These are phyloP conservation scores for Rhopalosiphum nymphaeae DNA, from an alignment of 2,888 invertebrate genomes.

Conservation along the genomic window DNA sequence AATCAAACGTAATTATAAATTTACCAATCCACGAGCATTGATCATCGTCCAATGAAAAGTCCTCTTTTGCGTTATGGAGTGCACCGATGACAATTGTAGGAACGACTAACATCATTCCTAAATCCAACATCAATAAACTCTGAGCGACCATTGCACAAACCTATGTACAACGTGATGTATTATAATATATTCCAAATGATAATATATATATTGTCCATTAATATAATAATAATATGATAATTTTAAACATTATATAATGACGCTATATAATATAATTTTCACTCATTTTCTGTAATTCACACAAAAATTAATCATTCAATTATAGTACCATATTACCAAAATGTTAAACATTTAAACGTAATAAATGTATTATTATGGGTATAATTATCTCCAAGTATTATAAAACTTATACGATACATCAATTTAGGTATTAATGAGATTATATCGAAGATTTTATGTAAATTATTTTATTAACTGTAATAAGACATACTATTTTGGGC, in stretches of 20 bases:
- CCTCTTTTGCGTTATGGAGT: slow-evolving; percentile 71
- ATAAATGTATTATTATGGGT: background rate
- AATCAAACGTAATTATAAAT: slow-evolving; percentile 65
- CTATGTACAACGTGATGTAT: slow-evolving; percentile 69
- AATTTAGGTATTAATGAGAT: background rate
- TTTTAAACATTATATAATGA: background rate
- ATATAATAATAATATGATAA: background rate
- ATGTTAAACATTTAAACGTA: background rate
- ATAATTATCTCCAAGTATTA: background rate
- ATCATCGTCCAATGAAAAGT: slow-evolving; percentile 72
- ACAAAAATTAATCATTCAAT: background rate
- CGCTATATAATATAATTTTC: background rate
- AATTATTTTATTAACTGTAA: background rate
- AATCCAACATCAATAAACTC: slow-evolving; percentile 74
- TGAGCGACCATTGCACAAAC: slow-evolving; percentile 74
- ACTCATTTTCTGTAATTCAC: background rate
- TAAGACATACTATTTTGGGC: background rate
- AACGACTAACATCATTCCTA: slow-evolving; percentile 75
- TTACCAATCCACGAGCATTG: slow-evolving; percentile 76
- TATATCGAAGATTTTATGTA: background rate
- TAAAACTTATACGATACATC: background rate
- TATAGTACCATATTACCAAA: background rate
- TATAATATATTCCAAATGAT: background rate
- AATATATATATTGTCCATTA: background rate
- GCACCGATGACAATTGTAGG: slow-evolving; percentile 75